Evolutionary conservation across 92 coral and sea anemone species (phyloP).

Genomic region (Heteractis magnifica): DNA sequence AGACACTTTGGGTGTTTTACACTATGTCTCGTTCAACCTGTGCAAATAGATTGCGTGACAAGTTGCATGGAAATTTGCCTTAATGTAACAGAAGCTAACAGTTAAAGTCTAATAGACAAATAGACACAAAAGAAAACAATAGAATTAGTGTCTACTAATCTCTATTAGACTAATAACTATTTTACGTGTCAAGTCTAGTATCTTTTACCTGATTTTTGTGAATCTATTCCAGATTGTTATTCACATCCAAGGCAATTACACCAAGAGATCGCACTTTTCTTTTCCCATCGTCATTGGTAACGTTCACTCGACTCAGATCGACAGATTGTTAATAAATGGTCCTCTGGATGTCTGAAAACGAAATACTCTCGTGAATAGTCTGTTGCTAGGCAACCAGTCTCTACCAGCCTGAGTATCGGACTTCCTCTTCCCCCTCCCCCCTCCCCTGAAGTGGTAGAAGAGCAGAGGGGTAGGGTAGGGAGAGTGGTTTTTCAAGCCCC

Average conservation of each 20-base stretch:
- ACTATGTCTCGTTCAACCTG: too few relatives aligned
- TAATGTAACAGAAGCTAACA: too few relatives aligned
- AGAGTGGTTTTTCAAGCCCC: too few relatives aligned
- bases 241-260: slow-evolving; percentile 18
- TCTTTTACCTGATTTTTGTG: neutral
- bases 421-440: too few relatives aligned
- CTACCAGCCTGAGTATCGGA: neutral
- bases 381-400: slow-evolving; percentile 7
- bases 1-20: too few relatives aligned
- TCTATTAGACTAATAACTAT: neutral
- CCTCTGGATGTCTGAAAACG: neutral
- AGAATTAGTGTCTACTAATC: too few relatives aligned
- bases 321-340: slow-evolving; percentile 13
- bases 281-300: slow-evolving; percentile 42
- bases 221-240: slow-evolving; percentile 2
- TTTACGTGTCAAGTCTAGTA: neutral
- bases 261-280: slow-evolving; percentile 14
- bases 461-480: too few relatives aligned
- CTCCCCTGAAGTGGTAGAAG: too few relatives aligned
- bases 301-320: slow-evolving; percentile 35
- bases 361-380: neutral
- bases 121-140: too few relatives aligned
- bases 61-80: too few relatives aligned
- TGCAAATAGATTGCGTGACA: too few relatives aligned
- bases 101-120: too few relatives aligned